phyloP scores from a whole-genome alignment of 2,888 invertebrate species.

The Teinopalpus imperialis region DNA sequence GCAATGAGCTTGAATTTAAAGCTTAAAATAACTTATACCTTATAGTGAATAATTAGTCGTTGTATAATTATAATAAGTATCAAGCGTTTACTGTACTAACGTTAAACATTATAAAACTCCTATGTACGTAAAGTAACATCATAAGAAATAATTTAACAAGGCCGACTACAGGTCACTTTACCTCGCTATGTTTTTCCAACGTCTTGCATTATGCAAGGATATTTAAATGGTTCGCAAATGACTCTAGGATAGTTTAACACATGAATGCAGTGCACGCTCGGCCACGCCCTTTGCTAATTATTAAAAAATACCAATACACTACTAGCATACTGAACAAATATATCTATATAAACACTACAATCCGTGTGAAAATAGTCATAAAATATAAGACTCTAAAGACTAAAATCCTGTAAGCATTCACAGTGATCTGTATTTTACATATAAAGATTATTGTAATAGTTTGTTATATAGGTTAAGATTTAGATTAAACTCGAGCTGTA shows the following conservation, averaged over 20 bases:
- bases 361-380: background rate
- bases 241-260: slow-evolving; percentile 34
- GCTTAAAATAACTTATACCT: no score
- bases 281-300: slow-evolving; percentile 39
- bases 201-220: slow-evolving; percentile 46
- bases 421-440: slow-evolving; percentile 12
- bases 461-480: slow-evolving; percentile 17
- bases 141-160: no score
- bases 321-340: slow-evolving; percentile 32
- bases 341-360: no score
- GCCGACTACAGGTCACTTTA: slow-evolving; percentile 11
- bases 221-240: slow-evolving; percentile 46
- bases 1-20: no score
- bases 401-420: background rate
- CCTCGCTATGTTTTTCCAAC: slow-evolving; percentile 11
- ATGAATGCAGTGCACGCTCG: slow-evolving; percentile 31
- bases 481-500: slow-evolving; percentile 11
- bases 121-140: no score
- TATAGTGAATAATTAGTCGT: no score
- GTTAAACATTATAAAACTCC: no score
- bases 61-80: no score
- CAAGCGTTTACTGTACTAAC: no score
- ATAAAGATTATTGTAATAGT: slow-evolving; percentile 27
- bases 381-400: background rate
- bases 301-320: slow-evolving; percentile 32